A percentile compares a stretch with the other conserved stretches of the same genome.
Conservation (phyloP, 64 coral and sea anemone species). For the Orbicella faveolata region DNA sequence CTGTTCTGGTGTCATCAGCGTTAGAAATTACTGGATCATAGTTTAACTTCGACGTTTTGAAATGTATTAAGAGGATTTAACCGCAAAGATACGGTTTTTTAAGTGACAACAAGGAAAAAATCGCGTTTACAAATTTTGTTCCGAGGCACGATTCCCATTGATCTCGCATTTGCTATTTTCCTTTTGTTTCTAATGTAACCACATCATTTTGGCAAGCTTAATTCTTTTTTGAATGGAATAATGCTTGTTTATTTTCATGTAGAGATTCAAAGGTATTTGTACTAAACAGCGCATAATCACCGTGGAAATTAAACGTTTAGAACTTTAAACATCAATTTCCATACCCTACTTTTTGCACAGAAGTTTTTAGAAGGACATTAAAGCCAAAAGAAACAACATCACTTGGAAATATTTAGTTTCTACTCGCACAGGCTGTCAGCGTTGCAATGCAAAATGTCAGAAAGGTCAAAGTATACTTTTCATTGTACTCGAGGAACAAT, state of each 20-base stretch:
- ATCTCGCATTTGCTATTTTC: background rate
- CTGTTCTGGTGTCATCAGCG: no score
- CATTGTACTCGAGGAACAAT: conserved; percentile 4
- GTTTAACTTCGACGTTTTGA: no score
- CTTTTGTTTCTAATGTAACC: background rate
- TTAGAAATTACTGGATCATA: no score
- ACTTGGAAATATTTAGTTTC: background rate
- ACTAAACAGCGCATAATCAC: background rate
- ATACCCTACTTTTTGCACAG: background rate
- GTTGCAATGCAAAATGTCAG: background rate
- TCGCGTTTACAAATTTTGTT: no score
- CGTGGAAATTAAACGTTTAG: background rate
- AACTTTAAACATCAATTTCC: background rate
- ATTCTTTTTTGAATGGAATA: background rate
- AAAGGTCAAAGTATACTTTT: background rate
- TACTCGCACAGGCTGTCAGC: background rate
- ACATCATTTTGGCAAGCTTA: background rate
- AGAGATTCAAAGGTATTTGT: background rate
- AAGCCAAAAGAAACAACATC: background rate
- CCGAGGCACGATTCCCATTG: background rate
- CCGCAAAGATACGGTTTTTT: no score
- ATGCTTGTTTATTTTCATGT: background rate
- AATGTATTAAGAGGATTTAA: no score
- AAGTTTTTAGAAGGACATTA: background rate
- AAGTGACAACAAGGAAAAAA: no score